A percentile compares a stretch with the other conserved stretches of the same genome.
These are phyloP conservation scores for Cryptoprocta ferox DNA, from an alignment of 2,797 vertebrate species.

Conservation along the genomic window DNA sequence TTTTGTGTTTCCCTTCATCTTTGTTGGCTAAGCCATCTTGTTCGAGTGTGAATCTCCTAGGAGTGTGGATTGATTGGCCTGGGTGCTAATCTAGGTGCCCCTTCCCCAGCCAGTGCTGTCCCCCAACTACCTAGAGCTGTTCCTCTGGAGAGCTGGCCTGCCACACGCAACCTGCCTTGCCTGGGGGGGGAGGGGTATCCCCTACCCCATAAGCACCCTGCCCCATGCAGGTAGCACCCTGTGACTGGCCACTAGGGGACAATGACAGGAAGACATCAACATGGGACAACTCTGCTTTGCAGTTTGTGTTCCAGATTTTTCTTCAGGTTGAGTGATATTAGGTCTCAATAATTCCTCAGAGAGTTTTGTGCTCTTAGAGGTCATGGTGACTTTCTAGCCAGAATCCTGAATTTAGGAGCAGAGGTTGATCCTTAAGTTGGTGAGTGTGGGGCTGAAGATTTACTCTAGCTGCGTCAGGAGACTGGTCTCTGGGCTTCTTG, in stretches of 20 bases:
- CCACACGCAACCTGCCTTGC: not conserved
- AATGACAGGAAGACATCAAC: not conserved
- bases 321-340: not conserved
- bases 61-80: not conserved
- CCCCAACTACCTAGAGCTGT: not conserved
- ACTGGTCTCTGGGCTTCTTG: not conserved
- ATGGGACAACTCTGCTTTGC: not conserved
- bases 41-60: not conserved
- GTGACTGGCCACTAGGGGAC: not conserved
- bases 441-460: not conserved
- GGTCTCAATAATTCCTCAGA: not conserved
- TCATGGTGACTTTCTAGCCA: not conserved
- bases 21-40: not conserved
- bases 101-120: not conserved
- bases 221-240: not conserved
- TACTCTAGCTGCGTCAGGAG: not conserved
- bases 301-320: not conserved
- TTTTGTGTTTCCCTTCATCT: not conserved
- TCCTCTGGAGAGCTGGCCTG: not conserved
- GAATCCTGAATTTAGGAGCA: not conserved
- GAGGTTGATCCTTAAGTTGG: not conserved
- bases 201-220: not conserved
- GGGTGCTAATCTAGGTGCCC: not conserved
- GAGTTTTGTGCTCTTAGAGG: not conserved
- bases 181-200: too few species aligned